Base-by-base conservation (phyloP, 2,113 vertebrate species). In the Anarhynchus alexandrinus region DNA sequence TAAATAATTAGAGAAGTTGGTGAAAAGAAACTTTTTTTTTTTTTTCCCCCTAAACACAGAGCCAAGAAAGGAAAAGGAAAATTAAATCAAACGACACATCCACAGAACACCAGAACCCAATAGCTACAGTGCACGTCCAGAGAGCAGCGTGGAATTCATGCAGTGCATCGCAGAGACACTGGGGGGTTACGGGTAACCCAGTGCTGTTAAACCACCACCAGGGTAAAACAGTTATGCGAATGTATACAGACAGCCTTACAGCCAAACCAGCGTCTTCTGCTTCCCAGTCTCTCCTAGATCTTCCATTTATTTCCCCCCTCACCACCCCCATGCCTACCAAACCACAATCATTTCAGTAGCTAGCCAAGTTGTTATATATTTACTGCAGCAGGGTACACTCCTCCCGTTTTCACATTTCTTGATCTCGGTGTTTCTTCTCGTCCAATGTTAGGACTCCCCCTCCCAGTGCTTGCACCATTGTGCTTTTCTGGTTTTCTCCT, bases 31-130 rank as follows among this genome's bases (percentile, higher is more conserved):
- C 9, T 19, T 29, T 29, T 32, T 30, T 59, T 86, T 84, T 52
- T 71, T 18, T 52, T 34, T 4, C 3, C 2, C 36, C 3, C 3
- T 34, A 62, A 89, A 61, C 9, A 51, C 0, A 0, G n/a, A 61
- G 5, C 3, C 5, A 8, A 85, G 23, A 71, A 5, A 58, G 22
- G 3, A 66, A 70, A 90, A 73, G 16, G 18, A 52, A 90, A 70
- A 62, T 32, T 23, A 71, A 62, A 58, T 40, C 15, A 66, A 85
- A 47, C 2, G 7, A 15, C 23, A 38, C 5, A 49, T 36, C 15
- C 18, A n/a, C 11, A 49, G 18, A 86, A 62, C 38, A 66, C 6
- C 70, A 55, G 65, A 87, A 78, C 12, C 8, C 70, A 64, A 1
- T 15, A 12, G 10, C 52, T 82, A 7, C 27, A 32, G 11, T 57